Evolutionary conservation across 2,888 invertebrate genomes (phyloP).

Genomic region (Drosophila neotestacea): DNA sequence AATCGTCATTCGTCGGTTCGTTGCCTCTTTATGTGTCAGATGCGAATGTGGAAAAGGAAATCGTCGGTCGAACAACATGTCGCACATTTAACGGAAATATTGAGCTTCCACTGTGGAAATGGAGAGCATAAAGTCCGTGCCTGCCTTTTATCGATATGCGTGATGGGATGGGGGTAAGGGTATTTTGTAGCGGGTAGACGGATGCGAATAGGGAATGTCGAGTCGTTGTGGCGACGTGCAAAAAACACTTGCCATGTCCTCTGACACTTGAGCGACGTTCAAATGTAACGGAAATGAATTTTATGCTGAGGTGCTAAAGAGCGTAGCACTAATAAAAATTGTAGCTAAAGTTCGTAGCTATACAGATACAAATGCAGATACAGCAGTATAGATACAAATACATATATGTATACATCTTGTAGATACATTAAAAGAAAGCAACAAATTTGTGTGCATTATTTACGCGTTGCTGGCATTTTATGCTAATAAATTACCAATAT

Average conservation of each 20-base stretch:
- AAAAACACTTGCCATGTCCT: constrained; percentile 43
- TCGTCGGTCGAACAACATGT: constrained; percentile 69
- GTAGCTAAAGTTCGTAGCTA: neutral
- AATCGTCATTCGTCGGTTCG: constrained; percentile 4
- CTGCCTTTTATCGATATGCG: constrained; percentile 29
- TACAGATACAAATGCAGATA: neutral
- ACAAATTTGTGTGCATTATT: constrained; percentile 76
- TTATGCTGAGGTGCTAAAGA: constrained; percentile 64
- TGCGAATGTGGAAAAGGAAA: constrained; percentile 54
- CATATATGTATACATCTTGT: neutral
- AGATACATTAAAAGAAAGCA: constrained; percentile 44
- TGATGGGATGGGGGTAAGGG: neutral
- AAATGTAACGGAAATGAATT: constrained; percentile 77
- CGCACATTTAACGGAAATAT: constrained; percentile 73
- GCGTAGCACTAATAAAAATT: constrained; percentile 57
- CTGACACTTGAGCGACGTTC: constrained; percentile 74
- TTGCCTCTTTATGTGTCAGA: constrained; percentile 26
- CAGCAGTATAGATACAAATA: constrained; percentile 1
- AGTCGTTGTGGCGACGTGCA: constrained; percentile 51
- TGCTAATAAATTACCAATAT: constrained; percentile 79
- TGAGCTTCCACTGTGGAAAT: constrained; percentile 57
- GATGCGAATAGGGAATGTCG: constrained; percentile 24
- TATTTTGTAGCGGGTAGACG: neutral
- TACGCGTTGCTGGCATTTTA: constrained; percentile 76
- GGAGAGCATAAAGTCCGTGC: constrained; percentile 36